Percentiles rank a stretch among this genome's conserved stretches.
Evolutionary conservation across 2,888 invertebrate species (phyloP).

Genomic region (Abrostola triplasia): DNA sequence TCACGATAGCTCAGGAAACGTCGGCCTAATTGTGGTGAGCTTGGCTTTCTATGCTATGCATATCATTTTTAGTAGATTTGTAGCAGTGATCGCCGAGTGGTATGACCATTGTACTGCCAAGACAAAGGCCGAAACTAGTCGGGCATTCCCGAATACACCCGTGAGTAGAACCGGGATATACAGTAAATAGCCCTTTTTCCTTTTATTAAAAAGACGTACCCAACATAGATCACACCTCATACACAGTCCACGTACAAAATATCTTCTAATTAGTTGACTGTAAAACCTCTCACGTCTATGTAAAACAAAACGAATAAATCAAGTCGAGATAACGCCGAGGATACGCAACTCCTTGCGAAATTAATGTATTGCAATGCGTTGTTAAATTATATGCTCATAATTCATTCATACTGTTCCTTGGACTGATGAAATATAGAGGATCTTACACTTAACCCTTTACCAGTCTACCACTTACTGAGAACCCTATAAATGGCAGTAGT

Average conservation of each 20-base stretch:
- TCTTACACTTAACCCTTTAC: too few relatives aligned
- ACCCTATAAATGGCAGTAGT: too few relatives aligned
- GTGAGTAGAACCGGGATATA: too few relatives aligned
- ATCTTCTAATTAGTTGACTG: constrained; percentile 13
- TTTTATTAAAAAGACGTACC: not conserved
- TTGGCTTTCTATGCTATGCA: not conserved
- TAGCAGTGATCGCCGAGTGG: too few relatives aligned
- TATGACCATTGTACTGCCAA: too few relatives aligned
- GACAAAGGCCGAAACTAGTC: too few relatives aligned
- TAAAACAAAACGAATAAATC: constrained; percentile 48
- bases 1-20: constrained; percentile 1
- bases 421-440: constrained; percentile 5
- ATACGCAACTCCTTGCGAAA: constrained; percentile 43
- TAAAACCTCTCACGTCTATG: constrained; percentile 46
- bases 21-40: not conserved
- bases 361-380: constrained; percentile 41
- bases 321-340: constrained; percentile 40
- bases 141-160: too few relatives aligned
- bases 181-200: too few relatives aligned
- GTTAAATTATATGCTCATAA: constrained; percentile 18
- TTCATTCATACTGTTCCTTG: constrained; percentile 12
- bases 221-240: not conserved
- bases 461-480: too few relatives aligned
- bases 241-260: not conserved
- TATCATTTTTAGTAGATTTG: too few relatives aligned